Evolutionary conservation across 2,888 invertebrate species (phyloP).

Genomic region (Anodontia alba): DNA sequence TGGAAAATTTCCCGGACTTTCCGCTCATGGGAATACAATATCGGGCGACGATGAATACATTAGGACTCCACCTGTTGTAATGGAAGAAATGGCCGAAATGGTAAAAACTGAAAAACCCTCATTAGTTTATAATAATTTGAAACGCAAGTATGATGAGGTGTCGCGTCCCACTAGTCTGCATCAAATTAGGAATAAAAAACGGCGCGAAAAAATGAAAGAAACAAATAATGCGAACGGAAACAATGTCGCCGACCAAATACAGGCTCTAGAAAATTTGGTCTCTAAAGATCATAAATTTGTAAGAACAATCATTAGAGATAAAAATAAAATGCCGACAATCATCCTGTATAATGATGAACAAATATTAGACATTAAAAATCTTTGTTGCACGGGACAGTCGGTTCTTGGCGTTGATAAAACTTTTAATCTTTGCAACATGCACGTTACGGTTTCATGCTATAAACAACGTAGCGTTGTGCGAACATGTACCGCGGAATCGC

Average conservation of each 20-base stretch:
- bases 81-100: slow-evolving; percentile 13
- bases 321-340: slow-evolving; percentile 17
- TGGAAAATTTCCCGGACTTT: slow-evolving; percentile 16
- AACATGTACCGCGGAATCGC: no score
- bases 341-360: slow-evolving; percentile 37
- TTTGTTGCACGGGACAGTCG: slow-evolving; percentile 46
- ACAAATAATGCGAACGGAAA: neutral
- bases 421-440: slow-evolving; percentile 46
- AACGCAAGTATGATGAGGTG: neutral
- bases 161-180: slow-evolving; percentile 4
- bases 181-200: slow-evolving; percentile 1
- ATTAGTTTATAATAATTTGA: neutral
- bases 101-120: neutral
- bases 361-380: slow-evolving; percentile 8
- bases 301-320: slow-evolving; percentile 17
- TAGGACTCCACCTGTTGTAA: slow-evolving; percentile 1
- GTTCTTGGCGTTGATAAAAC: slow-evolving; percentile 51
- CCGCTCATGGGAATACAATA: slow-evolving; percentile 10
- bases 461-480: no score
- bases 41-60: neutral
- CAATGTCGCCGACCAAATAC: slow-evolving; percentile 29
- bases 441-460: no score
- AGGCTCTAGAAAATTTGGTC: slow-evolving; percentile 25
- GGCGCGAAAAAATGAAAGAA: neutral
- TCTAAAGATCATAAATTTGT: slow-evolving; percentile 15